Evolutionary conservation across 2,797 vertebrate genomes (phyloP), one percentile per base, ranked within the genome.

Genomic region (Hoplostethus atlanticus): DNA sequence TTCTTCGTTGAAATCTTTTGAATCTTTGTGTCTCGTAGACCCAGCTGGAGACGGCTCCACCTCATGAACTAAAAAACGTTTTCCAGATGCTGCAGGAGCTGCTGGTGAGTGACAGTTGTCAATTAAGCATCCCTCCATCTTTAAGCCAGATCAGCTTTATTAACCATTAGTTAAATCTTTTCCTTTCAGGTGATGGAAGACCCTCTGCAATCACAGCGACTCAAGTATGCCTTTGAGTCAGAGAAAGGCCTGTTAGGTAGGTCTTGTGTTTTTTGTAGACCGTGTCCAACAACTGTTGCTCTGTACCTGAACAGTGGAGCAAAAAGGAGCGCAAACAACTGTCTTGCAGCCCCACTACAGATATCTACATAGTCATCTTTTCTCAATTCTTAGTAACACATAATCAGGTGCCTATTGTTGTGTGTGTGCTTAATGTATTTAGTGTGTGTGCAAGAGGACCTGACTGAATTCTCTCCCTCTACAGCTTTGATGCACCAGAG

Each of bases 401-500:
- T 28, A 28, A 28, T 28, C 28, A 28, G 28, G 28, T 28, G 28
- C 28, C 28, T 28, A 2, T 28, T 28, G 13, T 56, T 69, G n/a
- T 30, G 28, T 54, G 30, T 5, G 10, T 3, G 44, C 36, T 47
- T 6, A 51, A 48, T 55, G 0, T 2, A 65, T 52, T 52, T 38
- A 21, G 4, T 53, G 10, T 82, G 28, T n/a, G 13, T 25, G 2
- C 42, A 1, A 13, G 65, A 53, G 68, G 83, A 48, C 12, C 6
- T 30, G 11, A 48, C 46, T 2, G 13, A 47, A 2, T 42, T 1
- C 31, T 48, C 46, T 67, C 6, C 60, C 40, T 36, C 78, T 71
- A 6, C 92, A 99, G 98, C 98, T 60, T 89, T 99, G 91, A 99
- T 99, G 98, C 98, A 99, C 78, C 98, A 98, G 91, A 99, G 97